A percentile compares a stretch with the other conserved stretches of the same genome.
These are phyloP conservation scores for Phalacrocorax carbo DNA, from an alignment of 2,113 vertebrate genomes.

Conservation along the genomic window DNA sequence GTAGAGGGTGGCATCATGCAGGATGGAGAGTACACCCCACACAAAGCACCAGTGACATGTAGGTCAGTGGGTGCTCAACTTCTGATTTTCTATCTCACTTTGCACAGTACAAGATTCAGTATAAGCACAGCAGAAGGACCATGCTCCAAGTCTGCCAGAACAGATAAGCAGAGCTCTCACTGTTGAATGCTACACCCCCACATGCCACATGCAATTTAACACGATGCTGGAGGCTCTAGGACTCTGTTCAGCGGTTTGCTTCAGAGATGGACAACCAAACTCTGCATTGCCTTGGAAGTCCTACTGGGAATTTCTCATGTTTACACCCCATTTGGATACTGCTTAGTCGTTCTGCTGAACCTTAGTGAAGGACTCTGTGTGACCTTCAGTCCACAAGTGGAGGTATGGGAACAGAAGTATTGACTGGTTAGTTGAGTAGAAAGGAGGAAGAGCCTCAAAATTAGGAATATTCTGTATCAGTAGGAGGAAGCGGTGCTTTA, in stretches of 20 bases:
- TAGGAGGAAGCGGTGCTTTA: background rate
- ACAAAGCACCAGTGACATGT: background rate
- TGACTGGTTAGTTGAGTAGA: background rate
- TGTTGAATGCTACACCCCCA: background rate
- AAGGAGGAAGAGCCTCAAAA: background rate
- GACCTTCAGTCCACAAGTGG: background rate
- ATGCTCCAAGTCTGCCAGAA: background rate
- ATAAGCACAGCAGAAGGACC: background rate
- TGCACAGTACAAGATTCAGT: background rate
- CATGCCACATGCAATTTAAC: background rate
- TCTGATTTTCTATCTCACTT: background rate
- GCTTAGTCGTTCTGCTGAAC: background rate
- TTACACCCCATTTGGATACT: background rate
- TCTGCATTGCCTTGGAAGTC: background rate
- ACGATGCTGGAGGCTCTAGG: background rate
- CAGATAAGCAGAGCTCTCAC: background rate
- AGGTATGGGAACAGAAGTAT: background rate
- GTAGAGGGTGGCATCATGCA: background rate
- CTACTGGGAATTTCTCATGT: background rate
- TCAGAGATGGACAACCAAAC: background rate
- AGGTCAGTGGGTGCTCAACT: background rate
- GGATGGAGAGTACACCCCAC: background rate
- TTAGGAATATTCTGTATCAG: background rate
- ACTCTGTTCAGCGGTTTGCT: background rate
- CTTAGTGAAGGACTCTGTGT: fast-evolving